A percentile compares a stretch with the other conserved stretches of the same genome.
phyloP scores from a whole-genome alignment of 2,888 invertebrate genomes.

The Cosmopolites sordidus region DNA sequence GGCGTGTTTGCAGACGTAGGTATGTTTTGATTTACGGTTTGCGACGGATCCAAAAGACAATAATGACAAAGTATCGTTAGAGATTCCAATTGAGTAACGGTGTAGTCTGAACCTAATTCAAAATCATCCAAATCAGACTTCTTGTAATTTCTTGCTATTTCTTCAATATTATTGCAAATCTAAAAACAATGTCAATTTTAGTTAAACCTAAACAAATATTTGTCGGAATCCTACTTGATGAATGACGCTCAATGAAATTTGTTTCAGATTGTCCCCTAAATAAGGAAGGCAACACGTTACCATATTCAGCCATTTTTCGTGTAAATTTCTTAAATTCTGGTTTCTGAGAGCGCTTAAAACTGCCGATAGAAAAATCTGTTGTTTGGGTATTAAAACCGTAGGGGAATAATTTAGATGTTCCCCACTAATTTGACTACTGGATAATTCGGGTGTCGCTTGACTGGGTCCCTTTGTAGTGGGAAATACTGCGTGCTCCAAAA shows the following conservation, averaged over 20 bases:
- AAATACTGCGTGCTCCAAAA: conserved; percentile 68
- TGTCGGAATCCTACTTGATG: conserved; percentile 52
- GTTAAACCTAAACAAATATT: neutral
- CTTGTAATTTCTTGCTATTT: conserved; percentile 46
- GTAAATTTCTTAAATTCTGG: conserved; percentile 66
- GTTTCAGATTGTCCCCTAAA: conserved; percentile 70
- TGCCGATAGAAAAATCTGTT: conserved; percentile 78
- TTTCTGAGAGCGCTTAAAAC: conserved; percentile 71
- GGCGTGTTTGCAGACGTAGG: conserved; percentile 46
- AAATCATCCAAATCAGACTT: conserved; percentile 44
- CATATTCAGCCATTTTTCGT: conserved; percentile 79
- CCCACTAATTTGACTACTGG: conserved; percentile 37
- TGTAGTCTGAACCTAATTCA: conserved; percentile 69
- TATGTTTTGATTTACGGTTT: conserved; percentile 43
- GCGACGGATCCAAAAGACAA: conserved; percentile 65
- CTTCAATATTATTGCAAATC: conserved; percentile 72
- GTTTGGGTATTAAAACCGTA: conserved; percentile 67
- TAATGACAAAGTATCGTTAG: conserved; percentile 76
- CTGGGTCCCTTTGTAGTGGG: conserved; percentile 20
- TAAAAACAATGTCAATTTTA: conserved; percentile 5
- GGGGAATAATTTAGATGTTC: conserved; percentile 58
- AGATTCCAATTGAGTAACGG: conserved; percentile 72
- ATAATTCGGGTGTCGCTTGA: conserved; percentile 30
- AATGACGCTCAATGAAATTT: conserved; percentile 71
- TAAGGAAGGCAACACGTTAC: conserved; percentile 77